A percentile compares a stretch with the other conserved stretches of the same genome.
Conservation (phyloP, 2,888 invertebrate genomes). For the Exephanes ischioxanthus region DNA sequence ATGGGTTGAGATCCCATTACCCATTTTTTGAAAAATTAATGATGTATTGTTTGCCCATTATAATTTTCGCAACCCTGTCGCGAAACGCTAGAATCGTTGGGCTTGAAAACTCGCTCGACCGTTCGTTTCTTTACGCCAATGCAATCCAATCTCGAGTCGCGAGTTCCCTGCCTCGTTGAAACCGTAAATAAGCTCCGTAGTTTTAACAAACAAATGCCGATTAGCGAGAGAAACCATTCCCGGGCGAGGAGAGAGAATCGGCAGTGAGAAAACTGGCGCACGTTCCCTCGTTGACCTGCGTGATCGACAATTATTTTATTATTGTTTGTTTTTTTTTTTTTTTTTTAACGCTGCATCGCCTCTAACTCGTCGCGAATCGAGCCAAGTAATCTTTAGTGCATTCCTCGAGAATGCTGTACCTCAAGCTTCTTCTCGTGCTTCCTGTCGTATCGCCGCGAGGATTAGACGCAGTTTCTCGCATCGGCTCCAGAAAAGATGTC, state of each 20-base stretch:
- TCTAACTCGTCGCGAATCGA: background rate
- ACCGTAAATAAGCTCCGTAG: conserved; percentile 46
- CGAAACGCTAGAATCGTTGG: background rate
- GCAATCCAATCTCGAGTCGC: conserved; percentile 33
- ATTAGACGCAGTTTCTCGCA: conserved; percentile 31
- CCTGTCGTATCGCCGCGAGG: conserved; percentile 7
- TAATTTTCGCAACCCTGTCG: too few relatives aligned
- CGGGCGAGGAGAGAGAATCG: conserved; percentile 49
- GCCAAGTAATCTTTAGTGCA: background rate
- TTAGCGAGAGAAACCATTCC: conserved; percentile 32
- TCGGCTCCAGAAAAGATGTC: conserved; percentile 7
- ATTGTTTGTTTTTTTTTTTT: conserved; percentile 10
- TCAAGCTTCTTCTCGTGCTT: conserved; percentile 44
- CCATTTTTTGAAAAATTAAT: too few relatives aligned
- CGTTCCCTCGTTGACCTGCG: background rate
- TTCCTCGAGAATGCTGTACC: conserved; percentile 40
- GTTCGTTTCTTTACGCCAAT: conserved; percentile 37
- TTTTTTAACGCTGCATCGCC: conserved; percentile 1
- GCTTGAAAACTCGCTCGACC: background rate
- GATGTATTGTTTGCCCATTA: too few relatives aligned
- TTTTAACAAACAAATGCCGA: conserved; percentile 58
- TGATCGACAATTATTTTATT: background rate
- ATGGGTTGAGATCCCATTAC: too few relatives aligned
- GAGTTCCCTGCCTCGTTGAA: conserved; percentile 40
- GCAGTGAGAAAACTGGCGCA: conserved; percentile 45